Conservation (phyloP, 2,888 invertebrate genomes). For the Tiliacea citrago region DNA sequence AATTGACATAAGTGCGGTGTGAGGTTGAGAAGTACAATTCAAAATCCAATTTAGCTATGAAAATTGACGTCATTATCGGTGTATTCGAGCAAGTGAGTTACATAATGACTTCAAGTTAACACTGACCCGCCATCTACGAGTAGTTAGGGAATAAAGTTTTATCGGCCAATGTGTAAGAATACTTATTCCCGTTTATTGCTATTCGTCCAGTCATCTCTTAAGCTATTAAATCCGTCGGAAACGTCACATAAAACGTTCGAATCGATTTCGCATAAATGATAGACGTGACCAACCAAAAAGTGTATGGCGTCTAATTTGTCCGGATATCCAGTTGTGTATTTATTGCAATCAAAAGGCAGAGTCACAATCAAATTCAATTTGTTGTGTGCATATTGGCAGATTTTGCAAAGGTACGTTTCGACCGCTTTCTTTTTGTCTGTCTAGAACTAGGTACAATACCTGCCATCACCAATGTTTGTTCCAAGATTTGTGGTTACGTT, state of each 20-base stretch:
- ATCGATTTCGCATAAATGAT: constrained; percentile 90
- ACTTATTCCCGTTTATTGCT: constrained; percentile 88
- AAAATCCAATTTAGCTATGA: constrained; percentile 68
- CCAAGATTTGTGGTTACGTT: background rate
- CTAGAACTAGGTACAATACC: background rate
- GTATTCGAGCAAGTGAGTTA: constrained; percentile 64
- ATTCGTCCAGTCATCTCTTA: constrained; percentile 86
- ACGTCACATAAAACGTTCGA: constrained; percentile 88
- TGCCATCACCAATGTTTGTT: background rate
- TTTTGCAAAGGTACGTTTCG: no score
- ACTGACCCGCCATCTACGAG: constrained; percentile 68
- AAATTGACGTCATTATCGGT: constrained; percentile 66
- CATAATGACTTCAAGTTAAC: constrained; percentile 68
- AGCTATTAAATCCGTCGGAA: constrained; percentile 88
- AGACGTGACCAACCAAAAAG: constrained; percentile 86
- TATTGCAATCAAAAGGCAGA: constrained; percentile 35
- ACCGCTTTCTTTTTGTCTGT: no score
- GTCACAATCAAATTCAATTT: background rate
- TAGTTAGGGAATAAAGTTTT: constrained; percentile 84
- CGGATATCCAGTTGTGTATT: constrained; percentile 69
- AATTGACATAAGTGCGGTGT: constrained; percentile 44
- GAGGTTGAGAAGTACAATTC: constrained; percentile 62
- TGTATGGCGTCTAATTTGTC: constrained; percentile 82
- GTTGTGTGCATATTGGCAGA: background rate
- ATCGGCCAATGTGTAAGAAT: constrained; percentile 87